A percentile compares a stretch with the other conserved stretches of the same genome.
These are phyloP conservation scores for Linnaemya tessellans DNA, from an alignment of 2,888 invertebrate genomes.

Conservation along the genomic window DNA sequence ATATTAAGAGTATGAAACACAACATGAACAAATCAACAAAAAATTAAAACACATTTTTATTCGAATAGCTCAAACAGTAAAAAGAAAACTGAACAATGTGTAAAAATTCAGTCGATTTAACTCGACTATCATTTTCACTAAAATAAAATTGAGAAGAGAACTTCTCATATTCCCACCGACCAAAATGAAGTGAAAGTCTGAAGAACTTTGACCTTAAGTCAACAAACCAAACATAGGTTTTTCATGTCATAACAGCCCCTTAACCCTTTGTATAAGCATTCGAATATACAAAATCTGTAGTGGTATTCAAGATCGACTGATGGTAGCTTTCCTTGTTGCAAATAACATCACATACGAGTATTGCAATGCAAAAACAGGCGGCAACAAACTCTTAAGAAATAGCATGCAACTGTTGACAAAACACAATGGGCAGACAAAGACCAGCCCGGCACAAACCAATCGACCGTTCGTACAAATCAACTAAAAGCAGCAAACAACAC, in stretches of 20 bases:
- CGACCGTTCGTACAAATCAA: conserved; percentile 42
- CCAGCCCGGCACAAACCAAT: conserved; percentile 11
- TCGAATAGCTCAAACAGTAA: background rate
- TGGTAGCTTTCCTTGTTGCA: background rate
- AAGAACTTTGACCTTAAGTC: no score
- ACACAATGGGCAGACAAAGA: conserved; percentile 50
- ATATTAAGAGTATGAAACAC: conserved; percentile 14
- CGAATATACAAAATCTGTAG: background rate
- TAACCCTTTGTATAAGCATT: no score
- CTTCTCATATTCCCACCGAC: background rate
- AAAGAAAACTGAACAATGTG: background rate
- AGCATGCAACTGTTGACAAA: conserved; percentile 69
- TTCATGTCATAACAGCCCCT: no score
- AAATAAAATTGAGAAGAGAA: background rate
- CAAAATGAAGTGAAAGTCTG: no score
- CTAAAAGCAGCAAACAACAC: conserved; percentile 67
- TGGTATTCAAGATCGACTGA: background rate
- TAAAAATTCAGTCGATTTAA: background rate
- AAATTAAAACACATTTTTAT: conserved; percentile 27
- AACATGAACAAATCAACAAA: conserved; percentile 33
- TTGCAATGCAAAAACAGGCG: background rate
- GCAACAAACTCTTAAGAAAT: conserved; percentile 20
- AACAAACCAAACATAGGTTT: no score
- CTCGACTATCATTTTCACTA: background rate
- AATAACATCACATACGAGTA: background rate